Evolutionary conservation across 2,888 invertebrate species (phyloP).

Genomic region (Pelosia muscerda): DNA sequence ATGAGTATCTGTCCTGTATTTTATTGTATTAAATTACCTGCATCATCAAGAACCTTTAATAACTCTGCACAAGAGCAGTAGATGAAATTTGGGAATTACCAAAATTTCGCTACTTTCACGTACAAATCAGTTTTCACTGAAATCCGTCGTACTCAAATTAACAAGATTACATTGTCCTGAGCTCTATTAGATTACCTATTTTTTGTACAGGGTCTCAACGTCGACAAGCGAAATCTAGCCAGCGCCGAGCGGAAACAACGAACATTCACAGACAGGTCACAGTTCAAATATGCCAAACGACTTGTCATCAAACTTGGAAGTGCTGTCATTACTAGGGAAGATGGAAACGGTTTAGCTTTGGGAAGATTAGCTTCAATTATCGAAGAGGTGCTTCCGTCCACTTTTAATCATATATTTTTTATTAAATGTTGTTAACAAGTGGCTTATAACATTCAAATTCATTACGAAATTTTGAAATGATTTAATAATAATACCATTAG

Average conservation of each 20-base stretch:
- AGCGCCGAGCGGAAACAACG: conserved; percentile 88
- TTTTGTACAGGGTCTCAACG: conserved; percentile 66
- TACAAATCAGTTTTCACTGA: no score
- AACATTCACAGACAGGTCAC: conserved; percentile 93
- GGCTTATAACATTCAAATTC: background rate
- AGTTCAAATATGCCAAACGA: conserved; percentile 95
- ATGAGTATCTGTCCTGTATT: no score
- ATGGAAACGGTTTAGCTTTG: conserved; percentile 98
- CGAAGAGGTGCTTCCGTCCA: conserved; percentile 93
- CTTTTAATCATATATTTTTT: background rate
- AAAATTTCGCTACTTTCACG: no score
- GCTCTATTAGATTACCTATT: background rate
- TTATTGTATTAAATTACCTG: no score
- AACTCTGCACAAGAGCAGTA: no score
- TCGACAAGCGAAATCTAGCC: conserved; percentile 84
- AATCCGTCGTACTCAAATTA: no score
- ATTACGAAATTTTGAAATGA: background rate
- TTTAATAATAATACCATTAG: background rate
- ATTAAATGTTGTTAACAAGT: background rate
- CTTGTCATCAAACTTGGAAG: conserved; percentile 98
- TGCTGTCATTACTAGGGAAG: conserved; percentile 98
- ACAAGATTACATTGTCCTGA: no score
- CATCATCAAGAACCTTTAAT: no score
- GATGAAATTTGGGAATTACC: no score
- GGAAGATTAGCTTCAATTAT: conserved; percentile 99